These are phyloP conservation scores for Drosophila recens DNA, from an alignment of 2,888 invertebrate genomes.

Conservation along the genomic window DNA sequence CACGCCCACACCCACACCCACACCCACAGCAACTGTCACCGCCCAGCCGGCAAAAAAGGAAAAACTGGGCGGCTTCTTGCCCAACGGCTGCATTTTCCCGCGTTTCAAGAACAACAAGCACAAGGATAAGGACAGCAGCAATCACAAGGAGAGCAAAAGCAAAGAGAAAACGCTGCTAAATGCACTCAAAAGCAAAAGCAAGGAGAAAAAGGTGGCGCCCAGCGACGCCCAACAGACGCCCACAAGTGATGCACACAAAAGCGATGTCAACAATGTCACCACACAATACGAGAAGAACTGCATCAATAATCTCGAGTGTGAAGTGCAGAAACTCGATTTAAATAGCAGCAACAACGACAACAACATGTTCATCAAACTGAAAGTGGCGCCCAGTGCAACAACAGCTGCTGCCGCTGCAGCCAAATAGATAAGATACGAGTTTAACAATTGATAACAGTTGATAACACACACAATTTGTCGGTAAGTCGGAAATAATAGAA, in stretches of 20 bases:
- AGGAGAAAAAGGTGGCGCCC: conserved; percentile 83
- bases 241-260: conserved; percentile 37
- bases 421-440: conserved; percentile 42
- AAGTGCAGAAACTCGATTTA: conserved; percentile 84
- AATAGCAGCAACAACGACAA: conserved; percentile 80
- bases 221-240: conserved; percentile 66
- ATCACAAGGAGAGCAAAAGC: conserved; percentile 79
- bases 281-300: conserved; percentile 84
- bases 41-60: conserved; percentile 82
- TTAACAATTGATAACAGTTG: conserved; percentile 13
- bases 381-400: conserved; percentile 79
- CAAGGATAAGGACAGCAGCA: conserved; percentile 83
- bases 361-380: conserved; percentile 83
- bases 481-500: conserved; percentile 25
- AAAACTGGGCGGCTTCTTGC: conserved; percentile 85
- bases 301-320: conserved; percentile 83
- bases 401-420: conserved; percentile 74
- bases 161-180: conserved; percentile 83
- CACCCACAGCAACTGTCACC: conserved; percentile 43
- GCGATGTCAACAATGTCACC: conserved; percentile 55
- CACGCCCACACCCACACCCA: conserved; percentile 31
- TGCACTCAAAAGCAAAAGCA: conserved; percentile 83
- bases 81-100: conserved; percentile 85
- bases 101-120: conserved; percentile 85
- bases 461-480: neutral